Conservation (phyloP, 2,113 vertebrate genomes). For the Amia ocellicauda region DNA sequence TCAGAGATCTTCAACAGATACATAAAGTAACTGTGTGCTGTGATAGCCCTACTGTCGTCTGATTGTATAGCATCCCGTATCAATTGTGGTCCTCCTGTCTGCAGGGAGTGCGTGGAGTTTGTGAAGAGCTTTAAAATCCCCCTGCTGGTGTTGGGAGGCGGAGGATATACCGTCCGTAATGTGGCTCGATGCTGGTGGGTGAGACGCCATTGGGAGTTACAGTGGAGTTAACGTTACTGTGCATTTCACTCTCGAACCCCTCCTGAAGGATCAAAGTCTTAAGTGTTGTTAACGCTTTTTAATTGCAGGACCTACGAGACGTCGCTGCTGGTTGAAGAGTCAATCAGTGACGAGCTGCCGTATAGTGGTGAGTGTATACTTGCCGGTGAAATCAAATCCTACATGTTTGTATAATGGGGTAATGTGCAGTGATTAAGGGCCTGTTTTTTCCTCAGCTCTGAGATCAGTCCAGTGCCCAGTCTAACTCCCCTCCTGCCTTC, state of each 20-base stretch:
- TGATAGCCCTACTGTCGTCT: too few species aligned
- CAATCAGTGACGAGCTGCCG: constrained; percentile 93
- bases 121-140: constrained; percentile 98
- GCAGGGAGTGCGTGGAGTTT: constrained; percentile 94
- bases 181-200: constrained; percentile 95
- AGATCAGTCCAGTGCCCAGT: not conserved
- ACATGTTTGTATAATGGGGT: too few species aligned
- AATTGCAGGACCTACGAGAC: constrained; percentile 91
- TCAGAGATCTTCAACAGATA: too few species aligned
- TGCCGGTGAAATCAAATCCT: too few species aligned
- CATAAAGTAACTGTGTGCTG: too few species aligned
- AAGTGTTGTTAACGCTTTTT: not conserved
- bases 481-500: not conserved
- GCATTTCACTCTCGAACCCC: too few species aligned
- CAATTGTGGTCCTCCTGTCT: constrained; percentile 16
- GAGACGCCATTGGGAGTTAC: too few species aligned
- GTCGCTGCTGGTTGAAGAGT: constrained; percentile 87
- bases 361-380: constrained; percentile 81
- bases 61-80: too few species aligned
- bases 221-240: too few species aligned
- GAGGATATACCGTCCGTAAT: constrained; percentile 94
- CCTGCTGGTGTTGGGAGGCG: constrained; percentile 90
- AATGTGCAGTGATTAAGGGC: not conserved
- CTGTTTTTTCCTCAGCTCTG: not conserved
- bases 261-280: too few species aligned